Evolutionary conservation across 1,140 invertebrate genomes (phyloP), one percentile per base, ranked within the genome.

Genomic region (Stegodyphus dumicola): DNA sequence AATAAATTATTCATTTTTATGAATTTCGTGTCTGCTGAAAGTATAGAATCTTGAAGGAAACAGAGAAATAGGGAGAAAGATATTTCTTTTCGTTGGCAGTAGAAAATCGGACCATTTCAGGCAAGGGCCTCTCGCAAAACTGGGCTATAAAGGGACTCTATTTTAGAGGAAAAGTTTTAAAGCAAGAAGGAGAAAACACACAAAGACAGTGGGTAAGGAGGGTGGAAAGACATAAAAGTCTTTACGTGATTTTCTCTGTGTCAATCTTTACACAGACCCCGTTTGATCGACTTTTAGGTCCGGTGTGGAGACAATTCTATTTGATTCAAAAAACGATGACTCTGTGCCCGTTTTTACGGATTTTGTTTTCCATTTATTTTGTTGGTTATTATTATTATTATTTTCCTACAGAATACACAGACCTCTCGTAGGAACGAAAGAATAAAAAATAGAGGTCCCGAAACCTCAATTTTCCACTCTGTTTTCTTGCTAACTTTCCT

Each of bases 241-340:
- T 70, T 69, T 69, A 69, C 77, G 77, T 69, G 51, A 54, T 78
- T 54, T 78, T 78, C 52, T 69, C 49, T 78, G 65, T 48, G 77
- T 78, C 77, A 78, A 78, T 78, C 77, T 78, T 78, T 78, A 18
- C 77, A 53, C 65, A 78, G 51, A 65, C 6, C 33, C 54, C 60
- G 13, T 77, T 69, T 78, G 77, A 78, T 78, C 77, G 77, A 78
- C 77, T 78, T 78, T 78, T 77, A 64, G 56, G 56, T 77, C 49
- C 53, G 18, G 75, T 49, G 56, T 13, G 54, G 48, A 53, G 77
- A 78, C 64, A 15, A 77, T 77, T 77, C 54, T 13, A 33, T 77
- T 77, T 60, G 75, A 67, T 69, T 78, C 66, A 78, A 78, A 78
- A 78, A 78, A 78, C 77, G 77, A 78, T 78, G 77, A 78, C 77